Evolutionary conservation across 1,140 invertebrate species (phyloP), one percentile per base, ranked within the genome.

Genomic region (Drosophila tropicalis): DNA sequence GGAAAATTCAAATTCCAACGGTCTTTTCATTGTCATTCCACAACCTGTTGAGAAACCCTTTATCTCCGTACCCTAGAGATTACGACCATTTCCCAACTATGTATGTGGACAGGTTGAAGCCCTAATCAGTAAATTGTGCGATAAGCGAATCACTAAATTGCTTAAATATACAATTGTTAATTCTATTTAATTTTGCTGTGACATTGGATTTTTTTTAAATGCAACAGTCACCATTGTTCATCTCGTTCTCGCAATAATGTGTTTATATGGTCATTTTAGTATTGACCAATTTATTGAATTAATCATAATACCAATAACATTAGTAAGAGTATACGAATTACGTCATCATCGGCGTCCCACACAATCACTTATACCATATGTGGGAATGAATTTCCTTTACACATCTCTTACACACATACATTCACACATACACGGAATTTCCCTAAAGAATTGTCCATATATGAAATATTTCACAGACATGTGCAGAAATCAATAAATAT

Each of bases 281-380:
- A 69, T 67, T 81, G 62, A 67, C 17, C 58, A 44, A 68, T 56
- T 74, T 68, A 12, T 39, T 39, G 36, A 4, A 13, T 39, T 13
- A 39, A 39, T 39, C 36, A 39, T 12, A 13, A 68, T 51, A 63
- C 64, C 67, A 40, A 65, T 56, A 62, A 66, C 5, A 12, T 6
- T 51, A 4, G 17, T 51, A 22, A 51, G 72, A 66, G 72, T 66
- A 76, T 61, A 76, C 68, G 62, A 82, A 87, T 87, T 87, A 87
- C 83, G 83, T 51, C 44, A 51, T 87, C 83, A 87, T 87, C 83
- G 81, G 83, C 83, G 83, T 83, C 83, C 83, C 76, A 86, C 44
- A 51, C 44, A 47, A 17, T 15, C 15, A 51, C 44, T 7, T 51
- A 51, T 10, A 51, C 44, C 17, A 22, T 51, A 22, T 51, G 44